phyloP scores from a whole-genome alignment of 2,888 invertebrate genomes.

The Odontocerum albicorne region DNA sequence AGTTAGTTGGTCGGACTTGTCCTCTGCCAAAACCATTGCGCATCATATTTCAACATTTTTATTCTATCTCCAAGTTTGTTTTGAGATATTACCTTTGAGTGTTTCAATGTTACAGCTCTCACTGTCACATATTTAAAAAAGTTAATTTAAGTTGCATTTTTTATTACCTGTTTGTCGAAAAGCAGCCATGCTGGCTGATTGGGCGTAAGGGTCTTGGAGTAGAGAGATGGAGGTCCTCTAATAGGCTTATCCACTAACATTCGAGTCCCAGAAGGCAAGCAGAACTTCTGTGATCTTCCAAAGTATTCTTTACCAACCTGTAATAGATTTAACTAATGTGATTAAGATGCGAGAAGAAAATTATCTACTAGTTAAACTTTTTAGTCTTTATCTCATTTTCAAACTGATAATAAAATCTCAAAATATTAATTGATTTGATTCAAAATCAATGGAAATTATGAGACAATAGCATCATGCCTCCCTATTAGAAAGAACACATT shows the following conservation, averaged over 20 bases:
- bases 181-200: slow-evolving; percentile 84
- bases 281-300: slow-evolving; percentile 32
- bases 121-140: too few relatives aligned
- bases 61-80: too few relatives aligned
- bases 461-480: too few relatives aligned
- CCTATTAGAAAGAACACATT: too few relatives aligned
- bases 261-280: slow-evolving; percentile 7
- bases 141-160: too few relatives aligned
- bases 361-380: too few relatives aligned
- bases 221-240: slow-evolving; percentile 64
- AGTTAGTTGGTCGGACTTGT: too few relatives aligned
- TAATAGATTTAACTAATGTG: slow-evolving; percentile 2
- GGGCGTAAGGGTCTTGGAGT: slow-evolving; percentile 72
- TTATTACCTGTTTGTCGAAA: slow-evolving; percentile 82
- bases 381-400: too few relatives aligned
- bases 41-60: too few relatives aligned
- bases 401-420: background rate
- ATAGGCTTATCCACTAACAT: slow-evolving; percentile 19
- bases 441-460: too few relatives aligned
- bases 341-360: background rate
- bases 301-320: slow-evolving; percentile 33
- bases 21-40: too few relatives aligned
- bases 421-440: too few relatives aligned
- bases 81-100: background rate
- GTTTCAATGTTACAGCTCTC: background rate